phyloP scores from a whole-genome alignment of 2,888 invertebrate genomes.

The Tenthredo notha region DNA sequence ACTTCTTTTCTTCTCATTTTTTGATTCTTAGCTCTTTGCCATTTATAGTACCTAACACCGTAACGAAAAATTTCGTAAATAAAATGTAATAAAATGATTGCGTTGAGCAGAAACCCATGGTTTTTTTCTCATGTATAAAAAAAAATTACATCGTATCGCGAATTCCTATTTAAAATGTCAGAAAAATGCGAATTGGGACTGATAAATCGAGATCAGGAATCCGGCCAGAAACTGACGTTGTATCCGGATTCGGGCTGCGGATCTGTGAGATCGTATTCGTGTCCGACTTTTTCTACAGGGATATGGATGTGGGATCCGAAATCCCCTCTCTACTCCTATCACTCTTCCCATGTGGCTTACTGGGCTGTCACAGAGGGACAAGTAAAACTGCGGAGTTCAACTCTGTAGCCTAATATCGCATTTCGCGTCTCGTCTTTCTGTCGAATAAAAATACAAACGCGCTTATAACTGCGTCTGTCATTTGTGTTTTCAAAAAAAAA shows the following conservation, averaged over 20 bases:
- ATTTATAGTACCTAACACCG: background rate
- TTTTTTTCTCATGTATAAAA: background rate
- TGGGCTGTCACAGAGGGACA: slow-evolving; percentile 27
- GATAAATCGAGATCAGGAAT: background rate
- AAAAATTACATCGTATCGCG: background rate
- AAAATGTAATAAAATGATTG: background rate
- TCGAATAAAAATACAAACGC: slow-evolving; percentile 12
- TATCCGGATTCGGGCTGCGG: background rate
- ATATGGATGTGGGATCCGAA: slow-evolving; percentile 7
- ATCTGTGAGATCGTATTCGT: background rate
- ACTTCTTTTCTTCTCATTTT: background rate
- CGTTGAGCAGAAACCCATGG: background rate
- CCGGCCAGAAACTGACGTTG: no score
- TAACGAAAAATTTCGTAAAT: background rate
- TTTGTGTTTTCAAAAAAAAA: background rate
- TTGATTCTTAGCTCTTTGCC: background rate
- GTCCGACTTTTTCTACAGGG: background rate
- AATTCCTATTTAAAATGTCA: background rate
- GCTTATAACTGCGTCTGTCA: background rate
- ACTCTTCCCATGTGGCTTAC: slow-evolving; percentile 33
- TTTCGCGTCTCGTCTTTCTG: slow-evolving; percentile 11
- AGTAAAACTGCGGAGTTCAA: slow-evolving; percentile 26
- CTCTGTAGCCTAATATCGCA: slow-evolving; percentile 23
- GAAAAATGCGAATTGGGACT: background rate
- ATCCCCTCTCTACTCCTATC: slow-evolving; percentile 21